Evolutionary conservation across 2,888 invertebrate genomes (phyloP), one percentile per base, ranked within the genome.

Genomic region (Stenurella melanura): DNA sequence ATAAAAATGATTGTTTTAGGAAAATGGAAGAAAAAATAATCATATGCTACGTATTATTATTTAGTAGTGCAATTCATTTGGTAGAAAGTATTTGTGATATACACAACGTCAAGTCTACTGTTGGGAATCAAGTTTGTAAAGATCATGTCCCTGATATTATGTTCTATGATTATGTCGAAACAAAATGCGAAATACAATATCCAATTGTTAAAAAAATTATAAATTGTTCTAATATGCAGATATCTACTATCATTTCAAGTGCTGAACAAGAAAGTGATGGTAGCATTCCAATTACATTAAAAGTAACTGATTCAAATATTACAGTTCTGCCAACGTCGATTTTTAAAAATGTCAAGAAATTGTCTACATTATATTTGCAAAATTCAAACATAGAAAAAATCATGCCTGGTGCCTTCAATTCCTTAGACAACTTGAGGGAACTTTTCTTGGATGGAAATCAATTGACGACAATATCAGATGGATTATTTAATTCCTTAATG

Each of bases 351-450:
- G 7, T 50, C 0, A 15, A 63, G 21, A 50, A 30, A 30, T 1
- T 72, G 30, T 30, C 58, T 34, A 50, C 7, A 19, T 11, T 72
- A 17, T n/a, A 54, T 26, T 26, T 60, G 26, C 42, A 70, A 19
- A 38, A 70, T 9, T 17, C 60, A 30, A 42, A 60, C 3, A 21
- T 61, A 12, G 18, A 60, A 9, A 70, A n/a, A 4, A 38, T 70
- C n/a, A 70, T 60, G 42, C 72, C 72, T 15, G 72, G 63, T n/a
- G 63, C 75, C 21, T 75, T 75, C 18, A 75, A 75, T 21, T 75
- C 26, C 21, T 57, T 70, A 19, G 34, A 56, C 11, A 71, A 42
- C 26, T 57, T 75, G 17, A 34, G 58, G 18, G 34, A 60, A 34
- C 15, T 75, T n/a, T 58, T 50, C 26, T 18, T 75, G 9, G n/a